Percentiles rank a stretch among this genome's conserved stretches.
phyloP scores from a whole-genome alignment of 2,888 invertebrate genomes.

The Sphaerophoria rueppellii region DNA sequence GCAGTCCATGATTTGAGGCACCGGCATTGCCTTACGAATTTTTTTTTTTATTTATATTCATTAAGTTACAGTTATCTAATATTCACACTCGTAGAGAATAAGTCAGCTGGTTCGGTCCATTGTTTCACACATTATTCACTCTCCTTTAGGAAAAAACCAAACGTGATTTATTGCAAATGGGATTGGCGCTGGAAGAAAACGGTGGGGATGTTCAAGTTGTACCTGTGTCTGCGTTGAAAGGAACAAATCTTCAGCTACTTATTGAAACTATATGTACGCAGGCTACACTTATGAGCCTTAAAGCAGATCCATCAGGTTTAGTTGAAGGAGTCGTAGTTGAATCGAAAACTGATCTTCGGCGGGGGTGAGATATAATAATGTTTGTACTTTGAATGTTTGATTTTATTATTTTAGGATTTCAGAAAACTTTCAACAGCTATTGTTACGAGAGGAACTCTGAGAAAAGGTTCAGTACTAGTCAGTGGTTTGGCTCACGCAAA shows the following conservation, averaged over 20 bases:
- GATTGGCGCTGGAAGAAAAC: constrained; percentile 91
- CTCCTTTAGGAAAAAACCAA: constrained; percentile 87
- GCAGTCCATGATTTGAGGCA: too few relatives aligned
- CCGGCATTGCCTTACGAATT: too few relatives aligned
- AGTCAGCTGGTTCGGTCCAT: too few relatives aligned
- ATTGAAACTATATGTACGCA: constrained; percentile 92
- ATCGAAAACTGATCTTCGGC: constrained; percentile 87
- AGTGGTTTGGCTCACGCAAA: constrained; percentile 93
- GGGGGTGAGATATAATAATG: constrained; percentile 83
- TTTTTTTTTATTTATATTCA: too few relatives aligned
- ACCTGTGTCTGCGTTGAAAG: constrained; percentile 94
- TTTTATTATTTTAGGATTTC: constrained; percentile 25
- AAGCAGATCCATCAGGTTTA: constrained; percentile 90
- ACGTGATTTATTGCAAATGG: constrained; percentile 88
- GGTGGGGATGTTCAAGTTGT: constrained; percentile 97
- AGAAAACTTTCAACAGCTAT: constrained; percentile 93
- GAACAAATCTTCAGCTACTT: constrained; percentile 89
- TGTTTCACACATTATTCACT: neutral
- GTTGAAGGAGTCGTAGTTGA: constrained; percentile 97
- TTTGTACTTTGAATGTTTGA: neutral
- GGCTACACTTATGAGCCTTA: constrained; percentile 93
- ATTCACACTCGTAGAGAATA: too few relatives aligned
- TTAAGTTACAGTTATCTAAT: too few relatives aligned
- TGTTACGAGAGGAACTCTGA: constrained; percentile 92
- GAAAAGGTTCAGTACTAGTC: constrained; percentile 89